A percentile compares a stretch with the other conserved stretches of the same genome.
Evolutionary conservation across 2,113 vertebrate species (phyloP).

Genomic region (Xyrauchen texanus): DNA sequence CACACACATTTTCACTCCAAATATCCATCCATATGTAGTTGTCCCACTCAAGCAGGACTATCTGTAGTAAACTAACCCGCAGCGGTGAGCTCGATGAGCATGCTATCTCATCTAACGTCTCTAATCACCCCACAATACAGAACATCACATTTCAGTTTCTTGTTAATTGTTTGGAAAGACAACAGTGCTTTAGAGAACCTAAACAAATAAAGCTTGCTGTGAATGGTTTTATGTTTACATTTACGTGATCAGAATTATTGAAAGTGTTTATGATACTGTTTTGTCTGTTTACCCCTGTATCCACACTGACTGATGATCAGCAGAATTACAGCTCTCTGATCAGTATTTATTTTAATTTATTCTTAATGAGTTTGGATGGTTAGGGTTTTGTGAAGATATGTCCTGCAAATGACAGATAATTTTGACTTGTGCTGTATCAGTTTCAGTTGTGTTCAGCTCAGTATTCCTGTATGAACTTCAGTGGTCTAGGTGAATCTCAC

Average conservation of each 20-base stretch:
- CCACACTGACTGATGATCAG: neutral
- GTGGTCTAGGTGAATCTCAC: neutral
- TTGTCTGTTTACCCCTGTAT: neutral
- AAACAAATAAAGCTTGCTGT: constrained; percentile 24
- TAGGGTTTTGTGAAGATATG: neutral
- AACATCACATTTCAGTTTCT: neutral
- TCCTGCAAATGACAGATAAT: neutral
- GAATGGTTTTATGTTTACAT: constrained; percentile 4
- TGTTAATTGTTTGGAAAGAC: constrained; percentile 5
- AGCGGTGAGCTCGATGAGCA: neutral
- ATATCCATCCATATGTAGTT: neutral
- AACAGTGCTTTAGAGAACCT: constrained; percentile 5
- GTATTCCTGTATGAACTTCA: neutral
- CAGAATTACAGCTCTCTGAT: neutral
- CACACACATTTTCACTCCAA: neutral
- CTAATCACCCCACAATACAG: constrained; percentile 18
- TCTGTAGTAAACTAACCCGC: neutral
- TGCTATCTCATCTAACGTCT: neutral
- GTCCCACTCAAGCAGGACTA: constrained; percentile 7
- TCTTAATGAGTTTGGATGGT: neutral
- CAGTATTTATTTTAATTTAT: constrained; percentile 23
- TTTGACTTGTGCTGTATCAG: neutral
- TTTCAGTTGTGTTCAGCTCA: constrained; percentile 6
- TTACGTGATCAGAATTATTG: neutral
- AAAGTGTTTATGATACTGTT: neutral